Evolutionary conservation across 2,888 invertebrate genomes (phyloP), one percentile per base, ranked within the genome.

Genomic region (Nephrotoma guestfalica): DNA sequence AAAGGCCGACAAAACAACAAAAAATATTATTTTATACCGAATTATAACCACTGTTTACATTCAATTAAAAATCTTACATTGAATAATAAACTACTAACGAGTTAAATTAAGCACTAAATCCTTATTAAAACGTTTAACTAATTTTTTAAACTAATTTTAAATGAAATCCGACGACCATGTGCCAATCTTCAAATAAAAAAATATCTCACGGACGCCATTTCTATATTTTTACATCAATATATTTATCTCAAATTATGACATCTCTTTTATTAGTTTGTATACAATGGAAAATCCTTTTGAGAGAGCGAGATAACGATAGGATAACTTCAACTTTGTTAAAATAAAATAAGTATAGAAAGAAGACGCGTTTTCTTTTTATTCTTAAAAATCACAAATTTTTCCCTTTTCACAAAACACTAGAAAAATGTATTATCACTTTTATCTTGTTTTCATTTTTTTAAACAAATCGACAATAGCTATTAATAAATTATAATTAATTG

Each of bases 141-240:
- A 71, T 30, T 71, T 30, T 51, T 30, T 71, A 71, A 71, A 71
- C 71, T 71, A 71, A 71, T 30, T 71, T 71, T 71, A 71, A 71
- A 71, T 71, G 30, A 71, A 71, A 71, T 71, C 71, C n/a, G 71
- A 71, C 71, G 43, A 85, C 87, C 87, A 87, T 87, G 87, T 87
- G 87, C 87, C 86, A 87, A 85, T 84, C 71, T 71, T 30, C 30
- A 71, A 71, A 71, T 71, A 71, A 71, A 71, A 51, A 71, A 71
- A 71, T 71, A 71, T 71, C 30, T 43, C 45, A 87, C 86, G 87
- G 87, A 87, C 87, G 87, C 87, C 87, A 87, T 87, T 87, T 87
- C 87, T 87, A 84, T 57, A 71, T 71, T 71, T 71, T 71, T 71
- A 57, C 15, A 71, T 71, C 18, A 71, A 71, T 71, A 71, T 30